Percentiles rank a stretch among this genome's conserved stretches.
Conservation (phyloP, 2,113 vertebrate species). For the Urocolius indicus region DNA sequence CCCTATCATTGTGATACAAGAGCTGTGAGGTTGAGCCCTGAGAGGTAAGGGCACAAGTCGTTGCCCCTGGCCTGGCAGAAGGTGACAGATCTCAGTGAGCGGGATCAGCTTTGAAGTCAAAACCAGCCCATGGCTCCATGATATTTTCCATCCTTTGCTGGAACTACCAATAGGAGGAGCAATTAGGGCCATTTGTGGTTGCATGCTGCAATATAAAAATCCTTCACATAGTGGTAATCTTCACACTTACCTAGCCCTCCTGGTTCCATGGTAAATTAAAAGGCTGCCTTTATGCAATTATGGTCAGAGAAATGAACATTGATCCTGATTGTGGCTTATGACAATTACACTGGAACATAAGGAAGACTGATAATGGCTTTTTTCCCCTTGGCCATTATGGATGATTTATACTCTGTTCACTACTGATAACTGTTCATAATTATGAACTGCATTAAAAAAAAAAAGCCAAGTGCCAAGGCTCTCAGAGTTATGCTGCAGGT, state of each 20-base stretch:
- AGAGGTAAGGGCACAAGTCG: fast-evolving
- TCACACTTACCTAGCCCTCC: conserved; percentile 66
- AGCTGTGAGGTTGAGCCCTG: neutral
- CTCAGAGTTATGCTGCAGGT: conserved; percentile 59
- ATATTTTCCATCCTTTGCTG: neutral
- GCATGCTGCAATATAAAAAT: conserved; percentile 7
- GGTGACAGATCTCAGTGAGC: neutral
- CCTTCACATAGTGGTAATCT: conserved; percentile 60
- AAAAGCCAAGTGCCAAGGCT: conserved; percentile 67
- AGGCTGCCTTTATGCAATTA: conserved; percentile 73
- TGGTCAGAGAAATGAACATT: conserved; percentile 72
- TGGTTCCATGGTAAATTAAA: conserved; percentile 69
- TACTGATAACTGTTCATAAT: conserved; percentile 73
- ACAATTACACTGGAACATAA: conserved; percentile 77
- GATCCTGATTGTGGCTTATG: conserved; percentile 75
- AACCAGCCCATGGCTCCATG: neutral
- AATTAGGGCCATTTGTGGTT: conserved; percentile 39
- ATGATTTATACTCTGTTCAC: conserved; percentile 74
- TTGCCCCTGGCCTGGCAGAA: neutral
- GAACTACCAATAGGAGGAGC: neutral
- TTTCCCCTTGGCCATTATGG: conserved; percentile 71
- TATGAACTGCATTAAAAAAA: conserved; percentile 70
- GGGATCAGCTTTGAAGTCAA: neutral
- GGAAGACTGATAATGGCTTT: conserved; percentile 78
- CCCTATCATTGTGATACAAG: neutral